A percentile compares a stretch with the other conserved stretches of the same genome.
These are phyloP conservation scores for Saxidomus purpurata DNA, from an alignment of 1,140 invertebrate genomes.

Conservation along the genomic window DNA sequence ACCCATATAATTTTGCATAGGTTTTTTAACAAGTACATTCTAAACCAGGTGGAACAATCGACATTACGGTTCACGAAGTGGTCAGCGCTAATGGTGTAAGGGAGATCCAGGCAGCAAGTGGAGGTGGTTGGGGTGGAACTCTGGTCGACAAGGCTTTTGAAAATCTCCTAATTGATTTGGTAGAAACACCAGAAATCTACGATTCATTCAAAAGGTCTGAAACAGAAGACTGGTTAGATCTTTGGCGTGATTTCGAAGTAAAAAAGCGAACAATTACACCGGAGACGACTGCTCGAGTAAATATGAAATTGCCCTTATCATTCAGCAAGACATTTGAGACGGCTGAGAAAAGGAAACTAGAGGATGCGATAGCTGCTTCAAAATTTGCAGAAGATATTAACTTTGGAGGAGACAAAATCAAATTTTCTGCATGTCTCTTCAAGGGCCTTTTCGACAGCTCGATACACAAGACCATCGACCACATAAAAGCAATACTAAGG, in stretches of 20 bases:
- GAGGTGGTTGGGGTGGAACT: slow-evolving; percentile 65
- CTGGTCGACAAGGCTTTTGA: slow-evolving; percentile 54
- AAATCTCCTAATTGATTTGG: not conserved
- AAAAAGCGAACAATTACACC: slow-evolving; percentile 35
- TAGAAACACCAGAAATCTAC: not conserved
- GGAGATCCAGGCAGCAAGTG: slow-evolving; percentile 57
- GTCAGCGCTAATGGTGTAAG: slow-evolving; percentile 3
- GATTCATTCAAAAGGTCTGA: not conserved
- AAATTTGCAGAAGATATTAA: not conserved
- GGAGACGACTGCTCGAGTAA: not conserved
- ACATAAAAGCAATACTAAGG: not conserved
- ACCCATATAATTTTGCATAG: too few relatives aligned
- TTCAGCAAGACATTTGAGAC: not conserved
- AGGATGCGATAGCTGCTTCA: not conserved
- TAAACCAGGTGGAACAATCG: not conserved
- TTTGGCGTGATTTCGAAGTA: slow-evolving; percentile 41
- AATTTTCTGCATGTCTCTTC: not conserved
- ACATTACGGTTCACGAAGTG: slow-evolving; percentile 64
- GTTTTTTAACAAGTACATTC: too few relatives aligned
- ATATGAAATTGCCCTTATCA: not conserved
- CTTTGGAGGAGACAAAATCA: not conserved
- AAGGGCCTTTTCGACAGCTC: not conserved
- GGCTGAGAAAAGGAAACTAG: not conserved
- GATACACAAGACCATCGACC: not conserved
- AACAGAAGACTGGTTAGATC: too few relatives aligned